Base-by-base conservation (phyloP, 1,140 invertebrate species). In the Portunus trituberculatus region DNA sequence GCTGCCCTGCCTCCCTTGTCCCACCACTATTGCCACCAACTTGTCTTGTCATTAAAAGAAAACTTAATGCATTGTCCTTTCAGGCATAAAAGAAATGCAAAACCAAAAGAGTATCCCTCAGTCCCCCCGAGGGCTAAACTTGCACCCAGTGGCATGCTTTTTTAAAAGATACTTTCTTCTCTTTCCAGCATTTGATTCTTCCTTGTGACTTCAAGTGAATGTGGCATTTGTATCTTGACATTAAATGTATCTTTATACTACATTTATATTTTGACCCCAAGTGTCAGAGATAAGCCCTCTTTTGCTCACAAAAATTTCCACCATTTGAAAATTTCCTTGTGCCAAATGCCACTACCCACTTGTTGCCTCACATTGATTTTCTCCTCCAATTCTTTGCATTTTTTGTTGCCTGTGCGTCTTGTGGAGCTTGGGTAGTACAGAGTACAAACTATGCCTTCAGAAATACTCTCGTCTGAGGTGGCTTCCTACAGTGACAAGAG, bases 41-140 rank as follows among this genome's bases (percentile, higher is more conserved):
- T 67, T 95, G 94, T 95, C 94, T 92, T 95, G 94, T 95, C 46
- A 76, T 92, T 87, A 94, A 94, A 87, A 86, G 45, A 93, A 86
- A 93, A 45, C 59, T 92, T 92, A 95, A 95, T 95, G 94, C 94
- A 95, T 95, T 95, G 86, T 92, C 91, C 91, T 95, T 95, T 86
- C 94, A 95, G 94, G 94, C 92, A 91, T 76, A 95, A 82, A 95
- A 59, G 84, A 32, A 86, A 86, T 93, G 46, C 32, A 32, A 59
- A 59, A 46, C 48, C 29, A 82, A 94, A 94, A 86, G 84, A 67
- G 29, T 29, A 14, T 39, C 31, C 67, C n/a, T 76, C 39, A 32
- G 46, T 59, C 94, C 48, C 48, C 82, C 86, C 32, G 20, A 76
- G 91, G 91, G 86, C n/a, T 88, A 92, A 92, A 95, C 67, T 89